Conservation (phyloP, 2,797 vertebrate genomes). For the Neopelma chrysocephalum region DNA sequence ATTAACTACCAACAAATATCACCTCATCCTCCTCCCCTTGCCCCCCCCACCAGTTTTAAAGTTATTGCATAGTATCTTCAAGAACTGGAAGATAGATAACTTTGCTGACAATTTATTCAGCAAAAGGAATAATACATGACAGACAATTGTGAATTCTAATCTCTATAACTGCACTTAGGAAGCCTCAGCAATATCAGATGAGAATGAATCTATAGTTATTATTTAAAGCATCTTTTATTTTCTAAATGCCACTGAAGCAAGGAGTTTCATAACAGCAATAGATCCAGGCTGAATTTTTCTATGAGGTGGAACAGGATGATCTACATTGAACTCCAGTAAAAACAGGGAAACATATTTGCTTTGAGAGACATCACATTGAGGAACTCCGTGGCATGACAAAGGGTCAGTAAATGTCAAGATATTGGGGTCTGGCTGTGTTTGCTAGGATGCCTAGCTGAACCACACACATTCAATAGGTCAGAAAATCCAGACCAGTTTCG, state of each 20-base stretch:
- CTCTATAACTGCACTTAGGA: not conserved
- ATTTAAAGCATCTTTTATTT: conserved; percentile 39
- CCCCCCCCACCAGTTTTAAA: not conserved
- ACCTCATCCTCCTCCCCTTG: not conserved
- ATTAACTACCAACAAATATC: not conserved
- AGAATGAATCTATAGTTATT: conserved; percentile 16
- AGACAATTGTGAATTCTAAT: conserved; percentile 6
- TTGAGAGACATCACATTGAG: not conserved
- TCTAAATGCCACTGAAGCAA: not conserved
- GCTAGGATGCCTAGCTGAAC: not conserved
- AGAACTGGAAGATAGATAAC: not conserved
- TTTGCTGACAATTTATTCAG: not conserved
- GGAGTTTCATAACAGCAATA: not conserved
- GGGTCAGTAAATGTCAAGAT: not conserved
- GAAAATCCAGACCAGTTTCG: not conserved
- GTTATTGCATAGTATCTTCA: not conserved
- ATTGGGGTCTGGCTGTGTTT: not conserved
- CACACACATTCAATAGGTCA: not conserved
- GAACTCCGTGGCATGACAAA: not conserved
- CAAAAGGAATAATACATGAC: not conserved
- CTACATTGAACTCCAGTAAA: not conserved
- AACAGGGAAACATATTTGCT: not conserved
- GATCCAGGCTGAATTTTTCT: not conserved
- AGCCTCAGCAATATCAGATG: not conserved
- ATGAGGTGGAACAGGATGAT: not conserved